Evolutionary conservation across 2,888 invertebrate genomes (phyloP).

Genomic region (Itoplectis maculator): DNA sequence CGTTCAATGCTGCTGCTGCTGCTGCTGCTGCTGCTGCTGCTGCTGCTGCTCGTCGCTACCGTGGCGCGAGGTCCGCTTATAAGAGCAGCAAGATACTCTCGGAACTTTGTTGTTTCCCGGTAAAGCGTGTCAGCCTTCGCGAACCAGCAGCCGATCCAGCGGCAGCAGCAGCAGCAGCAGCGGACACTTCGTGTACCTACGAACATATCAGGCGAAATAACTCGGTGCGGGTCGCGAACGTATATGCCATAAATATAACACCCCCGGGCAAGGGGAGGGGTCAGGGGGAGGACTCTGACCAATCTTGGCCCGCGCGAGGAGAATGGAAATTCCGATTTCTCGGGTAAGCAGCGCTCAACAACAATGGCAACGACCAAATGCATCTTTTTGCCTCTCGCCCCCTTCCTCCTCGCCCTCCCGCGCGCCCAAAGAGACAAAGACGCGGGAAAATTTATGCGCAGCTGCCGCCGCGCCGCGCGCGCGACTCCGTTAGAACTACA

Average conservation of each 20-base stretch:
- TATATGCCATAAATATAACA: slow-evolving; percentile 39
- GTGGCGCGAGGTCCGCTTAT: slow-evolving; percentile 51
- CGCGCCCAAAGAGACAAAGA: slow-evolving; percentile 35
- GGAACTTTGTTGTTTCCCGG: slow-evolving; percentile 37
- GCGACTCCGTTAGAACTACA: slow-evolving; percentile 8
- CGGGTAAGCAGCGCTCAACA: slow-evolving; percentile 48
- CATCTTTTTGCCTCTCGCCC: neutral
- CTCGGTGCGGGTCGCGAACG: neutral
- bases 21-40: too few species aligned
- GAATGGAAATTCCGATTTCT: slow-evolving; percentile 66
- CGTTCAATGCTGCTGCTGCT: too few species aligned
- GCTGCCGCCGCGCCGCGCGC: slow-evolving; percentile 25
- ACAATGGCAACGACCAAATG: slow-evolving; percentile 22
- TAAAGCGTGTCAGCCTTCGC: too few species aligned
- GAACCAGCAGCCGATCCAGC: too few species aligned
- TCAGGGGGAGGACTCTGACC: slow-evolving; percentile 28
- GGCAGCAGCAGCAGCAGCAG: neutral
- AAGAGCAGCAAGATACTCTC: slow-evolving; percentile 33
- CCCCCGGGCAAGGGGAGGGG: too few species aligned
- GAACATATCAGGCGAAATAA: neutral
- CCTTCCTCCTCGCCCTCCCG: too few species aligned
- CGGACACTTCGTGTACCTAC: slow-evolving; percentile 4
- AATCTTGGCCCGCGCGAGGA: slow-evolving; percentile 49
- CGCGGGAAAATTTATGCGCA: slow-evolving; percentile 60
- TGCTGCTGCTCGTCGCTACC: slow-evolving; percentile 36